These are phyloP conservation scores for Ruditapes philippinarum DNA, from an alignment of 1,140 invertebrate species.

Conservation along the genomic window DNA sequence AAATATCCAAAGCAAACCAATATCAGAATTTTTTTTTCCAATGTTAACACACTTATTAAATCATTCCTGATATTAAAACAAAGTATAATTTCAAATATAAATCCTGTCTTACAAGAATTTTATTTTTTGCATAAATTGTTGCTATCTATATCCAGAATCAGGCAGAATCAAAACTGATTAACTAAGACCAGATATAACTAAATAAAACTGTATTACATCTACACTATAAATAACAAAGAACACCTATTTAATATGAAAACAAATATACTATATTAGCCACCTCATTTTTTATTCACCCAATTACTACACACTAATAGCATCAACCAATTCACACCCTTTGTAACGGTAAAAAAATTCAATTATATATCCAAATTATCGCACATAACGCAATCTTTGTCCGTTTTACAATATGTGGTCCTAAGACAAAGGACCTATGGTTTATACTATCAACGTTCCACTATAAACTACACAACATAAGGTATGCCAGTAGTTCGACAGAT, in stretches of 20 bases:
- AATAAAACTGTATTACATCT: too few species aligned
- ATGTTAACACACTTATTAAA: neutral
- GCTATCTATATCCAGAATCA: too few species aligned
- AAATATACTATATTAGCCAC: too few species aligned
- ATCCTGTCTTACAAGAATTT: too few species aligned
- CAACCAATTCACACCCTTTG: conserved; percentile 22
- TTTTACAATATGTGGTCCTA: neutral
- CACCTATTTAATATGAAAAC: too few species aligned
- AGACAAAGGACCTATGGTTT: neutral
- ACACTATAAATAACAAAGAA: too few species aligned
- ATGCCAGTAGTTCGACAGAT: neutral
- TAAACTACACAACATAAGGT: neutral
- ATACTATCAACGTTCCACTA: neutral
- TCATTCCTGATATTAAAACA: too few species aligned
- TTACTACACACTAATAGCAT: conserved; percentile 22
- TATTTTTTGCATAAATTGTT: too few species aligned
- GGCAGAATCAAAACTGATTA: too few species aligned
- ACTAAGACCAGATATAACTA: too few species aligned
- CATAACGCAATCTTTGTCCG: neutral
- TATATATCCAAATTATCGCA: conserved; percentile 5
- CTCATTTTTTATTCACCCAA: conserved; percentile 29
- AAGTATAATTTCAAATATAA: too few species aligned
- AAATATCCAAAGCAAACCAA: neutral
- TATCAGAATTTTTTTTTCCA: neutral
- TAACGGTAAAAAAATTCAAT: conserved; percentile 9